Evolutionary conservation across 2,888 invertebrate species (phyloP).

Genomic region (Aproaerema taeniolella): DNA sequence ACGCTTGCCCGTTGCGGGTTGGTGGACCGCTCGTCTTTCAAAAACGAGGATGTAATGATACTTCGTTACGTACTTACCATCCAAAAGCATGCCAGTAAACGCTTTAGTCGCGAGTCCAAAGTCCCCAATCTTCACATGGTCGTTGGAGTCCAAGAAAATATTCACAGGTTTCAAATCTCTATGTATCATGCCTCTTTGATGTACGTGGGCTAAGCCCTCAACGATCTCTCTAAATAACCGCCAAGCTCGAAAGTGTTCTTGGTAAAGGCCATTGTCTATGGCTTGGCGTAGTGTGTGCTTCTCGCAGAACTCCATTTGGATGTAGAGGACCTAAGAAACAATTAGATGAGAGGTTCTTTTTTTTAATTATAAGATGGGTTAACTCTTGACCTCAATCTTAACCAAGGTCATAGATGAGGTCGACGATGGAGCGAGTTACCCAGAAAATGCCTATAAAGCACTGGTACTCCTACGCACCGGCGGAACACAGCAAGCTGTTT

Average conservation of each 20-base stretch:
- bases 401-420: too few relatives aligned
- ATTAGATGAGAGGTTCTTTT: too few relatives aligned
- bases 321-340: constrained; percentile 89
- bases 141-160: constrained; percentile 95
- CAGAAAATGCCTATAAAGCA: too few relatives aligned
- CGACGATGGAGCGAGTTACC: too few relatives aligned
- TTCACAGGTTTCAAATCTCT: constrained; percentile 92
- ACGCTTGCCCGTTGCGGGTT: too few relatives aligned
- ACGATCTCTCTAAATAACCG: constrained; percentile 96
- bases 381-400: too few relatives aligned
- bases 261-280: constrained; percentile 88
- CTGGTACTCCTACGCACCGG: too few relatives aligned
- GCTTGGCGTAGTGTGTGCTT: constrained; percentile 90
- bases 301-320: constrained; percentile 99
- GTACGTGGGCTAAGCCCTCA: constrained; percentile 91
- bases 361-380: too few relatives aligned
- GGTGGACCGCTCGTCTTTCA: too few relatives aligned
- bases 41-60: too few relatives aligned
- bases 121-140: constrained; percentile 98
- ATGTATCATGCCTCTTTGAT: constrained; percentile 94
- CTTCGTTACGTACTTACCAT: too few relatives aligned
- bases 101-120: constrained; percentile 95
- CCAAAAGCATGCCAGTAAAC: constrained; percentile 59
- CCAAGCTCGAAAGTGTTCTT: constrained; percentile 90
- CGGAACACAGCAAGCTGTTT: too few relatives aligned